Evolutionary conservation across 1,140 invertebrate genomes (phyloP).

Genomic region (Cydia fagiglandana): DNA sequence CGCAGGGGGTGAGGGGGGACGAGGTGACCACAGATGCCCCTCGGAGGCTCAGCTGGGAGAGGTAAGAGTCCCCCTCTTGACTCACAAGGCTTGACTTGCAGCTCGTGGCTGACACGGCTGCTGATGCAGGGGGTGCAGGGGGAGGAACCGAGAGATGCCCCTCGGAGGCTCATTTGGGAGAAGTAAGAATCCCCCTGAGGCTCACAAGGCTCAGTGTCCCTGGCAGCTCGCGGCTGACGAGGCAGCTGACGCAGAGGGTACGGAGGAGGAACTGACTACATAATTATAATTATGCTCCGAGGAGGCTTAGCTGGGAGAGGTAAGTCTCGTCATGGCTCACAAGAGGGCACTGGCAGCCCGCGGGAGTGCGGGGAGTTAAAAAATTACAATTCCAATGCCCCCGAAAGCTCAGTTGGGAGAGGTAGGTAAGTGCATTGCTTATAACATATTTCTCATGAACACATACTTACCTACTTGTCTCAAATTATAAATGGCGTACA

Average conservation of each 20-base stretch:
- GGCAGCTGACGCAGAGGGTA: conserved; percentile 83
- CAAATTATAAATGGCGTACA: too few relatives aligned
- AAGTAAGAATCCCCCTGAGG: conserved; percentile 76
- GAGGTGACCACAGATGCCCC: conserved; percentile 78
- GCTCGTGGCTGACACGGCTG: conserved; percentile 82
- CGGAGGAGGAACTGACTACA: conserved; percentile 68
- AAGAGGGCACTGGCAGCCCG: conserved; percentile 73
- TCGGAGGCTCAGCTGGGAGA: conserved; percentile 88
- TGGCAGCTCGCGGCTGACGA: conserved; percentile 81
- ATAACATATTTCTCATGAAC: too few relatives aligned
- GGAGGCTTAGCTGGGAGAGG: conserved; percentile 90
- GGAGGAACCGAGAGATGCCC: conserved; percentile 75
- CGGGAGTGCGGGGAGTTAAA: conserved; percentile 70
- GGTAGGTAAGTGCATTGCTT: conserved; percentile 72
- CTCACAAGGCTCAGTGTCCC: conserved; percentile 70
- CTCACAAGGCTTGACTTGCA: conserved; percentile 68
- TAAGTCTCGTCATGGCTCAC: conserved; percentile 80
- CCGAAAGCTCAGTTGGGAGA: conserved; percentile 88
- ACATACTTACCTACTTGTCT: too few relatives aligned
- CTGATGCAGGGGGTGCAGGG: conserved; percentile 81
- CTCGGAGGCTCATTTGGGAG: conserved; percentile 88
- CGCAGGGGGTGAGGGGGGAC: conserved; percentile 78
- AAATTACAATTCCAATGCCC: conserved; percentile 76
- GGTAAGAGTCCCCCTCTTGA: conserved; percentile 81
- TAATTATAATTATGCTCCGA: conserved; percentile 81